Conservation (phyloP, 2,113 vertebrate genomes). For the Neopipo cinnamomea region DNA sequence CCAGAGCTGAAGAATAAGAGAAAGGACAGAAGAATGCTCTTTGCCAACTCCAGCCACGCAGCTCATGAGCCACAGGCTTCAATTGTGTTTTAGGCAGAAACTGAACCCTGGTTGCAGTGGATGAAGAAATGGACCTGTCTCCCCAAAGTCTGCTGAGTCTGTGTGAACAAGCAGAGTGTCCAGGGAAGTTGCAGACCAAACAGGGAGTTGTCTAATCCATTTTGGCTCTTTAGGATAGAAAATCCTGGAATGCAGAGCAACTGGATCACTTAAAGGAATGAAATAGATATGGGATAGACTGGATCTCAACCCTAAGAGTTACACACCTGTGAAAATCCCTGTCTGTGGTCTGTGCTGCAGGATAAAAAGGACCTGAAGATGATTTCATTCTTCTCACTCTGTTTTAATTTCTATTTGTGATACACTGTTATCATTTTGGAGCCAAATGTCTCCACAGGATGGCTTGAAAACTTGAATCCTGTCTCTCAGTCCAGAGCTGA, state of each 20-base stretch:
- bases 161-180: background rate
- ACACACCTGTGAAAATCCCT: background rate
- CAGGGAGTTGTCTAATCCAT: background rate
- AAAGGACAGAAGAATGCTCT: background rate
- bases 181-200: background rate
- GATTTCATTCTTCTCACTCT: background rate
- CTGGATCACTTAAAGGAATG: background rate
- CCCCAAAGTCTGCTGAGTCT: background rate
- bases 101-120: background rate
- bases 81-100: background rate
- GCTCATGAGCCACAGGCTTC: background rate
- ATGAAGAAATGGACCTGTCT: background rate
- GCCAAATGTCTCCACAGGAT: background rate
- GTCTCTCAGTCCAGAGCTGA: background rate
- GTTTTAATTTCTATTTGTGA: background rate
- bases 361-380: background rate
- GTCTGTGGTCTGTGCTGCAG: background rate
- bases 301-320: background rate
- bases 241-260: background rate
- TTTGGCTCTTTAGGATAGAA: background rate
- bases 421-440: background rate
- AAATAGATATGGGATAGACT: background rate
- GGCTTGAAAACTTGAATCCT: background rate
- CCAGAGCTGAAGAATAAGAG: background rate
- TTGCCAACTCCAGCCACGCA: background rate